Base-by-base conservation (phyloP, 2,888 invertebrate species). In the Lasioglossum villosulum region DNA sequence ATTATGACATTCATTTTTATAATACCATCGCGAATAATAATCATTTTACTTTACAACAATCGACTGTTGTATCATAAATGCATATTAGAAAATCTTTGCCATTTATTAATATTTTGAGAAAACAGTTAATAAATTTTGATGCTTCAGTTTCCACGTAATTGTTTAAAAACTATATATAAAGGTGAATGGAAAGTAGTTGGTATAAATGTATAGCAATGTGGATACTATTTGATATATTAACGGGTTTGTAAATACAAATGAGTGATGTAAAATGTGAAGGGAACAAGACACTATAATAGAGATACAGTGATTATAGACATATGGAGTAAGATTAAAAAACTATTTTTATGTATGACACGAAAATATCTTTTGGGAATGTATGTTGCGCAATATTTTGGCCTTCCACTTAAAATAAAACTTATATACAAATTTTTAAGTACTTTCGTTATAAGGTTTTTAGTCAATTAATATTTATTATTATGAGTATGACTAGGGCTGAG, bases 271-370 rank as follows among this genome's bases (percentile, higher is more conserved):
- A 89, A 87, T 79, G 88, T 86, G 86, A 90, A 84, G 91, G 92
- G 91, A 92, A 91, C 92, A 92, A 93, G 88, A 86, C 88, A 89
- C 80, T 85, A 83, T 85, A 87, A 83, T 86, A 87, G 84, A 88
- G 81, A 87, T 78, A 78, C 75, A 83, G 80, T 84, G 83, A 86
- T 86, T 81, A 86, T 83, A 83, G 63, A 79, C 76, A 83, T 82
- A 79, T 87, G 84, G 83, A 89, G 81, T 88, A 88, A 91, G 80
- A 91, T 91, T 86, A 12, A 84, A 90, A 90, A 89, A 90, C 88
- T 92, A 92, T 92, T 93, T 93, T 92, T 90, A 90, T 92, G 92
- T 91, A 88, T 91, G 87, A 86, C 83, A 87, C 87, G 77, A 87
- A 89, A 90, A 78, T 82, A 78, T 90, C 86, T 73, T 86, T 90